Evolutionary conservation across 2,797 vertebrate genomes (phyloP).

Genomic region (Staurois parvus): DNA sequence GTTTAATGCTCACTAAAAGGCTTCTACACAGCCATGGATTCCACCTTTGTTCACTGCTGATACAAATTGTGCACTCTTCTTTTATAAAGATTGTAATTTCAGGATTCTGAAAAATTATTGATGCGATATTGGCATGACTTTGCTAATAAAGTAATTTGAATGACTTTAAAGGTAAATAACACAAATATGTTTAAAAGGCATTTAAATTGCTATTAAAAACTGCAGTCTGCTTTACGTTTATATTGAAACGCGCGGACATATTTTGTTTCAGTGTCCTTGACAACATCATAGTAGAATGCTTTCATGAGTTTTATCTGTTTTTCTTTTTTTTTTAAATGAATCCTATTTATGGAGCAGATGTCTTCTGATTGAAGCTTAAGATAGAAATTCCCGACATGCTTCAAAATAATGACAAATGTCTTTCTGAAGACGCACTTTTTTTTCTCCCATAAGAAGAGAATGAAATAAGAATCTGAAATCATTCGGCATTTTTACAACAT

Average conservation of each 20-base stretch:
- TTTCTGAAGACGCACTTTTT: constrained; percentile 16
- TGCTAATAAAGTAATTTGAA: constrained; percentile 12
- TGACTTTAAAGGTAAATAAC: not conserved
- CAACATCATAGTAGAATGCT: not conserved
- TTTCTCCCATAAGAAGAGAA: not conserved
- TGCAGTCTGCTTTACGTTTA: constrained; percentile 7
- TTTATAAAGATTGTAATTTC: constrained; percentile 9
- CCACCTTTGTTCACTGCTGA: not conserved
- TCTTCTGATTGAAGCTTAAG: constrained; percentile 38
- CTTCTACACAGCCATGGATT: not conserved
- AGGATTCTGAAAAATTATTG: not conserved
- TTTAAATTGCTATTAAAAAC: not conserved
- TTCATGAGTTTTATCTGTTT: constrained; percentile 2
- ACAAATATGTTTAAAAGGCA: constrained; percentile 4
- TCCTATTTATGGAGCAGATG: constrained; percentile 39
- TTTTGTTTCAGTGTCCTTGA: constrained; percentile 40
- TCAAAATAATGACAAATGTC: constrained; percentile 45
- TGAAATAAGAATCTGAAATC: not conserved
- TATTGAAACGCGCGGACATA: not conserved
- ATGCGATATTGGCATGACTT: not conserved
- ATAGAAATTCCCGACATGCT: constrained; percentile 36
- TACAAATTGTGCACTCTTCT: not conserved
- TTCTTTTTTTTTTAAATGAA: constrained; percentile 44
- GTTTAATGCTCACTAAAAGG: not conserved
- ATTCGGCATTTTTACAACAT: not conserved